Conservation (phyloP, 2,797 vertebrate genomes). For the Macroramphosus scolopax region DNA sequence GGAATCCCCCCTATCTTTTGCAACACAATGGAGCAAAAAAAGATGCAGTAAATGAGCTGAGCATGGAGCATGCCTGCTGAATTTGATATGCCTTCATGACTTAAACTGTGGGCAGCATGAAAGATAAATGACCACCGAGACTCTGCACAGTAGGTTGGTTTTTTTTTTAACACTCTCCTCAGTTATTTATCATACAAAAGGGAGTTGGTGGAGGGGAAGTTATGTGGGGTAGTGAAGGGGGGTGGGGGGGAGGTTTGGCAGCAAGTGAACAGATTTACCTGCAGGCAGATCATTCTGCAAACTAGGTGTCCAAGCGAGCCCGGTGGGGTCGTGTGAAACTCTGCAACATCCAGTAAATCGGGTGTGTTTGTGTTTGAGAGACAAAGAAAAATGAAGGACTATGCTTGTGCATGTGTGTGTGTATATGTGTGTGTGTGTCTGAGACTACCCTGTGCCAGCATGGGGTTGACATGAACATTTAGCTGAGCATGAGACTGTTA, state of each 20-base stretch:
- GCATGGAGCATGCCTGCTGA: slow-evolving; percentile 17
- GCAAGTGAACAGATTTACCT: slow-evolving; percentile 43
- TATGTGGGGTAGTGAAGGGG: slow-evolving; percentile 11
- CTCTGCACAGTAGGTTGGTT: slow-evolving; percentile 1
- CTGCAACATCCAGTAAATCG: slow-evolving; percentile 15
- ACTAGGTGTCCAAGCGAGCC: slow-evolving; percentile 43
- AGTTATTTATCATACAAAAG: slow-evolving; percentile 55
- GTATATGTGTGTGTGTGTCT: slow-evolving; percentile 10
- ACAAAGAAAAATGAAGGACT: background rate
- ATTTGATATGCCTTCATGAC: slow-evolving; percentile 45
- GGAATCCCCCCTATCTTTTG: no score
- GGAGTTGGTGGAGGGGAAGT: background rate
- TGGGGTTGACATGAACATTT: slow-evolving; percentile 18
- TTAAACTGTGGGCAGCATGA: slow-evolving; percentile 19
- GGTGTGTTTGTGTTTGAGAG: background rate
- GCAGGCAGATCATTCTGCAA: slow-evolving; percentile 56
- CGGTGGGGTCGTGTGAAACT: slow-evolving; percentile 21
- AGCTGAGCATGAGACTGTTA: no score
- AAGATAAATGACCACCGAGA: slow-evolving; percentile 57
- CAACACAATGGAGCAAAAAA: slow-evolving; percentile 44
- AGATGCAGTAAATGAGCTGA: slow-evolving; percentile 27
- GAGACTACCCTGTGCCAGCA: no score
- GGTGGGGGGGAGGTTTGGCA: slow-evolving; percentile 27
- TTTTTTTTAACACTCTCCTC: slow-evolving; percentile 27
- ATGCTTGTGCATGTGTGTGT: slow-evolving; percentile 6